Conservation (phyloP, 2,113 vertebrate species). For the Neodon shergylaensis region DNA sequence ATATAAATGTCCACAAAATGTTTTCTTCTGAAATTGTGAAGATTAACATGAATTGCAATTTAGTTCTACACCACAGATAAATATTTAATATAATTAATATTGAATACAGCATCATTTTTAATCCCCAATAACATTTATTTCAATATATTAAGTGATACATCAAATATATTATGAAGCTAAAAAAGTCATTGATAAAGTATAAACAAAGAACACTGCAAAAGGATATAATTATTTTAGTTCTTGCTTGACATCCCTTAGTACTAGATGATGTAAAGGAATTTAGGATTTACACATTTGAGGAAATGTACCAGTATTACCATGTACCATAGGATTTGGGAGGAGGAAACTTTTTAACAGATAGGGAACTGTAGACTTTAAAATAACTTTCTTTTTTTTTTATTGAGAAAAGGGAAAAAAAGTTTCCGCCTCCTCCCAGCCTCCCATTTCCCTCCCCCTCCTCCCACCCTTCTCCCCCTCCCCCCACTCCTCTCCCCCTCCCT, state of each 20-base stretch:
- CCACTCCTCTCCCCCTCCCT: too few species aligned
- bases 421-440: too few species aligned
- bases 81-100: neutral
- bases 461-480: too few species aligned
- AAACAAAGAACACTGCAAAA: neutral
- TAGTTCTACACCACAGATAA: neutral
- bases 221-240: neutral
- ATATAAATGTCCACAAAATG: neutral
- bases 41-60: neutral
- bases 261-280: neutral
- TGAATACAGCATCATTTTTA: neutral
- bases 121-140: neutral
- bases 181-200: neutral
- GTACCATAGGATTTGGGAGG: neutral
- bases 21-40: slow-evolving; percentile 5
- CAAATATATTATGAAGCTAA: neutral
- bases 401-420: too few species aligned
- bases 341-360: neutral
- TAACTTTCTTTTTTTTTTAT: too few species aligned
- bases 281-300: neutral
- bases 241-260: neutral
- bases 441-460: too few species aligned
- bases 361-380: neutral
- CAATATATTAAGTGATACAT: neutral
- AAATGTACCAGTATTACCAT: neutral